phyloP scores from a whole-genome alignment of 2,113 vertebrate species.

The Sander vitreus region DNA sequence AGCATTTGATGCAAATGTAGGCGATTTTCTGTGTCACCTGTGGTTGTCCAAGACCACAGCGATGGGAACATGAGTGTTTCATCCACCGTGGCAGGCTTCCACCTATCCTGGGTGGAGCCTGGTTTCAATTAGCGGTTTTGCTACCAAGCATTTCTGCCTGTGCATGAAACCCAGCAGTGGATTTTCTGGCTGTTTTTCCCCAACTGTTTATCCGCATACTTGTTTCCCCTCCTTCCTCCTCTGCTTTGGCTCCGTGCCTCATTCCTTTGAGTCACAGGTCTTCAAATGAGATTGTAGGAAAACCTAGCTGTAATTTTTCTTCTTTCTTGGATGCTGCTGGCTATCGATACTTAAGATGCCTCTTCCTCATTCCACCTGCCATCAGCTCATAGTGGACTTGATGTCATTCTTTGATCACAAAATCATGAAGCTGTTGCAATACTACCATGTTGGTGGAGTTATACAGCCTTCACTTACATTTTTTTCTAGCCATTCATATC shows the following conservation, averaged over 20 bases:
- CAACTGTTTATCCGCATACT: constrained; percentile 15
- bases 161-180: constrained; percentile 33
- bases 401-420: neutral
- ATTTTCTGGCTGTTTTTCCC: constrained; percentile 34
- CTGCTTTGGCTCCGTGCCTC: constrained; percentile 29
- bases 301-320: constrained; percentile 11
- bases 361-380: constrained; percentile 4
- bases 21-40: neutral
- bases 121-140: constrained; percentile 37
- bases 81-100: neutral
- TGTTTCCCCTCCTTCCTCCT: neutral
- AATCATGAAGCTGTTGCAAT: neutral
- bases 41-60: constrained; percentile 7
- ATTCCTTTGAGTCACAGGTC: constrained; percentile 72
- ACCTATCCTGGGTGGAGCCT: constrained; percentile 9
- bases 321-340: neutral
- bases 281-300: constrained; percentile 60
- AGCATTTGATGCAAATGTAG: constrained; percentile 5
- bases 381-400: neutral
- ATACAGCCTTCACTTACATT: neutral
- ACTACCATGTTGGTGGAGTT: neutral
- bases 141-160: neutral
- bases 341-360: neutral
- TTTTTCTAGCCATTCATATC: neutral
- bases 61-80: neutral